These are phyloP conservation scores for Diarsia brunnea DNA, from an alignment of 2,888 invertebrate genomes.

Conservation along the genomic window DNA sequence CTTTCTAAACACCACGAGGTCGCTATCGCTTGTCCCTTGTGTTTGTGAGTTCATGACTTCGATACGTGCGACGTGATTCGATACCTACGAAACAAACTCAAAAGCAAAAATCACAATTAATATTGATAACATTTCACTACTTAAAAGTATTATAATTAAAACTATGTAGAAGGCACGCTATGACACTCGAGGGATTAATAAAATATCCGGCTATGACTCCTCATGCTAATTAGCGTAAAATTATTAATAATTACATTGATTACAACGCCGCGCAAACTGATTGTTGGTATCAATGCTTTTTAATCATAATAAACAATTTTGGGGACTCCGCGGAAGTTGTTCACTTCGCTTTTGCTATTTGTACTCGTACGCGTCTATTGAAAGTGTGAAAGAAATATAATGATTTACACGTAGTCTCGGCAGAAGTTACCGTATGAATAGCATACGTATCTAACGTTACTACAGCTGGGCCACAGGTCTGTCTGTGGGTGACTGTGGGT, in stretches of 20 bases:
- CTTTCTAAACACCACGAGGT: too few species aligned
- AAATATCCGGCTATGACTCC: conserved; percentile 15
- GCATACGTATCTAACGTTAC: not conserved
- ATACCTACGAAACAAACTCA: not conserved
- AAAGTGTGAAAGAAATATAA: not conserved
- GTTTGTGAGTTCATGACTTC: not conserved
- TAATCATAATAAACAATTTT: not conserved
- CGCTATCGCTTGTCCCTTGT: not conserved
- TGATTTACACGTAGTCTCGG: not conserved
- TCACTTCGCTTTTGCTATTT: not conserved
- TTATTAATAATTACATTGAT: not conserved
- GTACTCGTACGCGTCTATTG: not conserved
- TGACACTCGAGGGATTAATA: not conserved
- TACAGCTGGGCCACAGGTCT: too few species aligned
- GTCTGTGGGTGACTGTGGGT: not conserved
- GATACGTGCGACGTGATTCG: not conserved
- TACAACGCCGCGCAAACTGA: not conserved
- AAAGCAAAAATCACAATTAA: not conserved
- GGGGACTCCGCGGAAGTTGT: not conserved
- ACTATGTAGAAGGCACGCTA: not conserved
- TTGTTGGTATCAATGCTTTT: not conserved
- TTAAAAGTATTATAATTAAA: not conserved
- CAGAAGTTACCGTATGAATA: not conserved
- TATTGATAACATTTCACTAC: conserved; percentile 1
- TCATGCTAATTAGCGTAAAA: conserved; percentile 5